Base-by-base conservation (phyloP, 2,888 invertebrate genomes). In the Polylopha cassiicola region DNA sequence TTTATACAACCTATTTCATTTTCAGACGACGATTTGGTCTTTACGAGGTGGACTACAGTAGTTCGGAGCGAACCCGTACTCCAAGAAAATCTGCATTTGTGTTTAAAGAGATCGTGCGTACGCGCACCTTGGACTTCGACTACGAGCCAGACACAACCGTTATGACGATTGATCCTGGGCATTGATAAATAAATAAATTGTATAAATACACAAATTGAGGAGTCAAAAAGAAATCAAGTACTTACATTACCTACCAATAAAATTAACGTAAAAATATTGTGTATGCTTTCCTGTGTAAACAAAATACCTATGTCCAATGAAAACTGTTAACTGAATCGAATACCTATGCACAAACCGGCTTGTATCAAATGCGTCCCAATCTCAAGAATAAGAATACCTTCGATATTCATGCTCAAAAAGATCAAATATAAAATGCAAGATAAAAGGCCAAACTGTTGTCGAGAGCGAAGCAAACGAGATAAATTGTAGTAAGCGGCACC, bases 11-110 rank as follows among this genome's bases (percentile, higher is more conserved):
- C 34, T 11, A n/a, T 10, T 21, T 10, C 3, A 11, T 9, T 33
- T 26, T 5, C 53, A 88, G 88, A n/a, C 70, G 78, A 46, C 79
- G 76, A 55, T 91, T 89, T 66, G 91, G 91, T 11, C 44, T 91
- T 2, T 88, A 88, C 48, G 68, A 80, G 22, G 89, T 91, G 0
- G 85, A 91, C 59, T 89, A 89, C 57, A 65, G 67, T 6, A 85
- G 85, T 51, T 77, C 86, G 0, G 62, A 70, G 2, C 80, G 87
- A 48, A 73, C 84, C 6, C 77, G 91, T 51, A 86, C 75, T 3
- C 78, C 88, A 0, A 90, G 90, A 61, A 64, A 67, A 6, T 91
- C 91, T 1, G 78, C 77, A 0, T 24, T 55, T 10, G 82, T 78
- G 57, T 85, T 73, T 48, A 74, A 70, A 47, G 58, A 73, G 4